Evolutionary conservation across 92 coral and sea anemone genomes (phyloP).

Genomic region (Muricea muricata): DNA sequence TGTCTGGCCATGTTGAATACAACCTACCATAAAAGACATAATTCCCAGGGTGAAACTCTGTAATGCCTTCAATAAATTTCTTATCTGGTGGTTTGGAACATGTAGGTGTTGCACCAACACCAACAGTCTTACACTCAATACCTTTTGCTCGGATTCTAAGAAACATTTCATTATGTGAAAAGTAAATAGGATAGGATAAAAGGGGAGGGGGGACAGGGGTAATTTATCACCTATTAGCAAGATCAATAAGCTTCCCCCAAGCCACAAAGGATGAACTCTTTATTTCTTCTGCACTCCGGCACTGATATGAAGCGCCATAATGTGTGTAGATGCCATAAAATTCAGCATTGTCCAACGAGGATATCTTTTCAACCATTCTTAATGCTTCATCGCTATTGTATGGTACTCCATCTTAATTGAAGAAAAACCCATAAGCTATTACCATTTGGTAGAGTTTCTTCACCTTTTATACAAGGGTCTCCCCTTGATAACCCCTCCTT

Average conservation of each 20-base stretch:
- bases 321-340: conserved; percentile 87
- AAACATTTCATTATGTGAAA: background rate
- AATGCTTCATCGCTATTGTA: conserved; percentile 69
- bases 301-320: conserved; percentile 74
- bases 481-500: too few species aligned
- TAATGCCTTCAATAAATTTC: conserved; percentile 62
- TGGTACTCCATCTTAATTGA: conserved; percentile 77
- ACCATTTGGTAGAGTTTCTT: too few species aligned
- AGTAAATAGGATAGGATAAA: too few species aligned
- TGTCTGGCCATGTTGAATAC: background rate
- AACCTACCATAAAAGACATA: conserved; percentile 89
- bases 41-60: conserved; percentile 97
- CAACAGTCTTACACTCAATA: conserved; percentile 75
- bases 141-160: conserved; percentile 78
- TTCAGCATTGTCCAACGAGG: conserved; percentile 51
- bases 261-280: conserved; percentile 46
- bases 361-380: conserved; percentile 70
- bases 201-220: too few species aligned
- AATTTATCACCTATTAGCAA: conserved; percentile 69
- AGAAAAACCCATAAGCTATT: background rate
- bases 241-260: conserved; percentile 54
- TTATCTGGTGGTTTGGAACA: conserved; percentile 82
- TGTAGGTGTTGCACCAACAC: conserved; percentile 86
- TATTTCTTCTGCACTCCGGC: conserved; percentile 67
- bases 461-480: too few species aligned